These are phyloP conservation scores for Onychostruthus taczanowskii DNA, from an alignment of 2,113 vertebrate genomes.

Conservation along the genomic window DNA sequence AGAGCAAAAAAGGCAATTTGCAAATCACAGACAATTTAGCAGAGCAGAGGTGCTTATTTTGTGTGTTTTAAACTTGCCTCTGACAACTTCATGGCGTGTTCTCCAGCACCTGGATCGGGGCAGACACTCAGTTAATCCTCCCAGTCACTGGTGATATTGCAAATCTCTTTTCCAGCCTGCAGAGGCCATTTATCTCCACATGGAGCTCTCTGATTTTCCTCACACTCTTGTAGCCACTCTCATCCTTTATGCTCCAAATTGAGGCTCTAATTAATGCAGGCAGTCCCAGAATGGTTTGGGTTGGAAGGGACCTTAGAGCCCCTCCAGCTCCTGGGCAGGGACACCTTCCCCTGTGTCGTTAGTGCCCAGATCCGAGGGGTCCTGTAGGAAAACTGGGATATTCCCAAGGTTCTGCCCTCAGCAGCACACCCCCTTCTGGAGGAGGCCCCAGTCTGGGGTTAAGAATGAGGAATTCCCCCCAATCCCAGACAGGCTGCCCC, in stretches of 20 bases:
- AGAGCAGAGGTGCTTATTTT: background rate
- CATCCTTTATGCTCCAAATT: background rate
- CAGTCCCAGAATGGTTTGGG: background rate
- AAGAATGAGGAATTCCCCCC: background rate
- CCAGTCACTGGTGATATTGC: background rate
- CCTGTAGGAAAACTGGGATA: fast-evolving
- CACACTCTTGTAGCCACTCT: background rate
- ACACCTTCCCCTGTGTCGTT: no score
- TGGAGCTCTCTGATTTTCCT: background rate
- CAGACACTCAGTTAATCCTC: background rate
- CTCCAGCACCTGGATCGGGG: background rate
- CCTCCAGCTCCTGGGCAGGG: background rate
- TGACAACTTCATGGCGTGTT: background rate
- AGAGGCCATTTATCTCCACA: background rate
- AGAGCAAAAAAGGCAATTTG: background rate
- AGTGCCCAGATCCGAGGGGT: no score
- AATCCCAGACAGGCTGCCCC: background rate
- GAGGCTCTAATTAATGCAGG: background rate
- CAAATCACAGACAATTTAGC: background rate
- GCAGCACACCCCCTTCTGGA: fast-evolving
- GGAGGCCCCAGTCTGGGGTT: background rate
- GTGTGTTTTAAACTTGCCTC: background rate
- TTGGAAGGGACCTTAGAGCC: background rate
- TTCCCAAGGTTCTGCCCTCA: background rate
- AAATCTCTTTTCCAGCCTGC: background rate